Evolutionary conservation across 2,113 vertebrate species (phyloP).

Genomic region (Lophotis ruficrista): DNA sequence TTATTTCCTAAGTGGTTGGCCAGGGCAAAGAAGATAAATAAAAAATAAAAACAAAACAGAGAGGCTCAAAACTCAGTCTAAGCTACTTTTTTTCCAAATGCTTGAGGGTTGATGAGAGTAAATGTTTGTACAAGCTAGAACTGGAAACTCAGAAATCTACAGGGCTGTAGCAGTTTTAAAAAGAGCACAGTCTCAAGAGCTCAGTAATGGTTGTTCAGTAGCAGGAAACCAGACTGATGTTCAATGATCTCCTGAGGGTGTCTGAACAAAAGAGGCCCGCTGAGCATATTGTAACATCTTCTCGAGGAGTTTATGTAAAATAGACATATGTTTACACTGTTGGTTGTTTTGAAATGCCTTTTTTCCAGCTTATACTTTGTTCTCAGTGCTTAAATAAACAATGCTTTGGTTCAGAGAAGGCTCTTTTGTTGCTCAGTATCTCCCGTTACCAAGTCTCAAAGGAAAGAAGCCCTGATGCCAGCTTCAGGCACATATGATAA

Average conservation of each 20-base stretch:
- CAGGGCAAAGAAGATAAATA: background rate
- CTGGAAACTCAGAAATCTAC: background rate
- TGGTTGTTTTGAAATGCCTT: slow-evolving; percentile 42
- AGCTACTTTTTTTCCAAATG: background rate
- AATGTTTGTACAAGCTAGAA: background rate
- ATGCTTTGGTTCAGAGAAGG: background rate
- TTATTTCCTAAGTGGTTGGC: background rate
- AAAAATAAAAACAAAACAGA: background rate
- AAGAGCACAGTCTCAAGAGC: background rate
- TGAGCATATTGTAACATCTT: slow-evolving; percentile 3
- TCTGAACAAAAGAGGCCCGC: background rate
- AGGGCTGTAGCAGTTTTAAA: background rate
- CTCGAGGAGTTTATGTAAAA: slow-evolving; percentile 11
- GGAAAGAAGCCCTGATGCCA: background rate
- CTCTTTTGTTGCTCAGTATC: background rate
- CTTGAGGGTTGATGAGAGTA: background rate
- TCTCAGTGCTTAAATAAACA: slow-evolving; percentile 29
- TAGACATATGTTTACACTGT: slow-evolving; percentile 36
- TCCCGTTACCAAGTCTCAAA: background rate
- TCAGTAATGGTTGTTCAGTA: background rate
- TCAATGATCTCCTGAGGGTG: slow-evolving; percentile 28
- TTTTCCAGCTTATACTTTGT: background rate
- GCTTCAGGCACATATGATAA: background rate
- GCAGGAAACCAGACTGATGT: background rate
- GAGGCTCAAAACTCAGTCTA: background rate